Base-by-base conservation (phyloP, 2,888 invertebrate species). In the Netelia melanura region DNA sequence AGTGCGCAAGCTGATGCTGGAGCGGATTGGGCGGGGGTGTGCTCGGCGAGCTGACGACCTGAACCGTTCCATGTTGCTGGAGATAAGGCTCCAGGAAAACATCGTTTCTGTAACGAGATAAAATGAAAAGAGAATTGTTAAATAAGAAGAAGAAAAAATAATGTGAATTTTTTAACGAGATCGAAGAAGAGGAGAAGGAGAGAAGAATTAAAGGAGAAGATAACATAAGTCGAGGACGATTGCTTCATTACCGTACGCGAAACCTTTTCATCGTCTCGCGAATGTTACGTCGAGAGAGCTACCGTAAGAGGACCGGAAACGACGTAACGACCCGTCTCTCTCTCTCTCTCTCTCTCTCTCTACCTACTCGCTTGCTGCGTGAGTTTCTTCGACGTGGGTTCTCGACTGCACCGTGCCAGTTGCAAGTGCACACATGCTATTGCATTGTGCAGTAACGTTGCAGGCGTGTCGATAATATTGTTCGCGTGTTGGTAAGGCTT, bases 51-150 rank as follows among this genome's bases (percentile, higher is more conserved):
- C 90, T 92, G 91, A 91, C 92, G 86, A 92, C 92, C 88, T 92
- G 93, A 88, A 92, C 92, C 84, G 93, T 92, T 78, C 92, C 92
- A 80, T 93, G 93, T 84, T 93, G 91, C 85, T 96, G 96, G 87
- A 97, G 94, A 92, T 97, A 97, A 54, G 97, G 96, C 93, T 97
- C 97, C 91, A 97, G 95, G 93, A 97, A 97, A 87, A 96, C 96
- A 92, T 96, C 96, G 94, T 96, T 96, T 95, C 97, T 97, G 96
- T 0, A 96, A 96, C 92, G 94, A 78, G 65, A 81, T 21, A 94
- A 82, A 85, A 88, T 87, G 88, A 82, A 80, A 84, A 89, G 81
- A 78, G 76, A n/a, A 61, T 25, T 30, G 58, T 74, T 2, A 48
- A 8, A 54, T 8, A 65, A 65, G 10, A 21, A 67, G 17, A 10